phyloP scores from a whole-genome alignment of 2,888 invertebrate genomes.

The Dorcus hopei region DNA sequence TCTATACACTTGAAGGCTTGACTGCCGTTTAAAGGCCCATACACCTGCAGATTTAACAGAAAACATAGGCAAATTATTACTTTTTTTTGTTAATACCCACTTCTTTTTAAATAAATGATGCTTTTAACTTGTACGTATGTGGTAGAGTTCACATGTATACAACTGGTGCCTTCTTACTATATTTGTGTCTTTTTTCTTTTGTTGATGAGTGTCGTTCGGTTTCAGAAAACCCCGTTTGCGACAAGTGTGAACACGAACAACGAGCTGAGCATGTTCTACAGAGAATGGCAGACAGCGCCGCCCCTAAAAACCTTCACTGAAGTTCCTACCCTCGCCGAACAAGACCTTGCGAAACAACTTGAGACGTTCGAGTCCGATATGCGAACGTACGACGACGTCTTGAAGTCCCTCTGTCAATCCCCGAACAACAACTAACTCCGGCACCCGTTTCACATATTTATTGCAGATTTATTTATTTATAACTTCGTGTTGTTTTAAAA shows the following conservation, averaged over 20 bases:
- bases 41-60: no score
- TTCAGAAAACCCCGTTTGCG: constrained; percentile 79
- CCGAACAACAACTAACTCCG: constrained; percentile 52
- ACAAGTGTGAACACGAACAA: constrained; percentile 63
- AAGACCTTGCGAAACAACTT: constrained; percentile 66
- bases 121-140: no score
- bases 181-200: background rate
- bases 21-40: no score
- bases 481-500: background rate
- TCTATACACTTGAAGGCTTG: no score
- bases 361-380: constrained; percentile 72
- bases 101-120: no score
- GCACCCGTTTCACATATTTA: background rate
- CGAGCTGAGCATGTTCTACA: constrained; percentile 75
- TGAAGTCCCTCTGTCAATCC: constrained; percentile 66
- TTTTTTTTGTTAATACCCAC: no score
- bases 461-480: constrained; percentile 7
- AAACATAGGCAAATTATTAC: no score
- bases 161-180: background rate
- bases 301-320: constrained; percentile 39
- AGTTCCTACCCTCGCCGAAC: constrained; percentile 54
- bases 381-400: constrained; percentile 72
- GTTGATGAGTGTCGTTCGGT: constrained; percentile 17
- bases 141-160: no score
- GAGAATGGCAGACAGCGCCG: constrained; percentile 71